Evolutionary conservation across 1,140 invertebrate species (phyloP).

Genomic region (Drosophila repleta): DNA sequence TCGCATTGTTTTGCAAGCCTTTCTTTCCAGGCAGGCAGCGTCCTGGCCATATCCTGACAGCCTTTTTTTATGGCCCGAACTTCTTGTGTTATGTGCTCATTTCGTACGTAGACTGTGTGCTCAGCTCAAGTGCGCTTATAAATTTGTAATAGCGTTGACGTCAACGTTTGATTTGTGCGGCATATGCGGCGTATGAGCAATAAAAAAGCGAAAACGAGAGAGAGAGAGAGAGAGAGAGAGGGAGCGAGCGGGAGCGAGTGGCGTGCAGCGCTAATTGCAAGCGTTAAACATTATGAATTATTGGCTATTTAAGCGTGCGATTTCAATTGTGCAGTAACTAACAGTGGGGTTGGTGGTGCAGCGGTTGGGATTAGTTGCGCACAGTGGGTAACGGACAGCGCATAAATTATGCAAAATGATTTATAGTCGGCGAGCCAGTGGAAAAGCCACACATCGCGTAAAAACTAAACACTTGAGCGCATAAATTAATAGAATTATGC

Average conservation of each 20-base stretch:
- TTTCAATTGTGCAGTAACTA: conserved; percentile 37
- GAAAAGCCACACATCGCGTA: conserved; percentile 46
- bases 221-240: background rate
- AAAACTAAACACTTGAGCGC: conserved; percentile 78
- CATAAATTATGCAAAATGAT: conserved; percentile 82
- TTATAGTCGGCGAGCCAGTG: conserved; percentile 63
- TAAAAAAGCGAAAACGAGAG: conserved; percentile 27
- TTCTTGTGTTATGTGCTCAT: conserved; percentile 71
- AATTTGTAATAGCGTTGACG: conserved; percentile 74
- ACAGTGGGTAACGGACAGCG: conserved; percentile 21
- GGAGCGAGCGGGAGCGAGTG: background rate
- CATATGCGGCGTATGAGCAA: conserved; percentile 54
- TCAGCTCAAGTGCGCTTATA: conserved; percentile 75
- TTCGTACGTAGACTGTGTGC: conserved; percentile 33
- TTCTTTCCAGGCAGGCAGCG: conserved; percentile 1
- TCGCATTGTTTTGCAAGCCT: conserved; percentile 46
- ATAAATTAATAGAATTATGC: conserved; percentile 82
- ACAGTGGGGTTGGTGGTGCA: background rate
- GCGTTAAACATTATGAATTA: conserved; percentile 70
- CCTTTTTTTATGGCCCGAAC: conserved; percentile 66
- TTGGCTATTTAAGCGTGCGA: conserved; percentile 52
- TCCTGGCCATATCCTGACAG: conserved; percentile 17
- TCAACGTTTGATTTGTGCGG: conserved; percentile 45
- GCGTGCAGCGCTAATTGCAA: conserved; percentile 57
- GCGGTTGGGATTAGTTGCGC: conserved; percentile 35